Evolutionary conservation across 35 echinoderm and acorn worm genomes (phyloP).

Genomic region (Apostichopus californicus): DNA sequence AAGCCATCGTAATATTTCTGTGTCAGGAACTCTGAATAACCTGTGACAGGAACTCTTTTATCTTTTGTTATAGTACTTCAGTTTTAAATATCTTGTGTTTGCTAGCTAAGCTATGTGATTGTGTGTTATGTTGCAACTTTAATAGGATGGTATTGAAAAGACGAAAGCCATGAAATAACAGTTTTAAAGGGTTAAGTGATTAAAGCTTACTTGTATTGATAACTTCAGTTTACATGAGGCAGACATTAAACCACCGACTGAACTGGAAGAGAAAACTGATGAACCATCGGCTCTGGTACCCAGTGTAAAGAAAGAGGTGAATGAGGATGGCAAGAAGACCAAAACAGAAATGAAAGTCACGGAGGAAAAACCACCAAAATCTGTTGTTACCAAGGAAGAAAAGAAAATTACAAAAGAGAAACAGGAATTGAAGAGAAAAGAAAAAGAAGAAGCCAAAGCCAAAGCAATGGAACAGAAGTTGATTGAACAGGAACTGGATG

Average conservation of each 20-base stretch:
- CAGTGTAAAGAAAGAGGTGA: constrained; percentile 3
- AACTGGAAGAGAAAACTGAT: not conserved
- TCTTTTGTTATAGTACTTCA: too few species aligned
- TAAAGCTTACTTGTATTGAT: not conserved
- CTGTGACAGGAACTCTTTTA: too few species aligned
- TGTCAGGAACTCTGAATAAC: too few species aligned
- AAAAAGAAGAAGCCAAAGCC: constrained; percentile 70
- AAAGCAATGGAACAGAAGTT: constrained; percentile 85
- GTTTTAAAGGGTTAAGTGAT: too few species aligned
- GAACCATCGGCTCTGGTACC: not conserved
- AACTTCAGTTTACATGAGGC: not conserved
- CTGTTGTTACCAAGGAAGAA: constrained; percentile 3
- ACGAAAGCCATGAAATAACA: too few species aligned
- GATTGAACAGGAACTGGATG: constrained; percentile 85
- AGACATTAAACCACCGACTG: not conserved
- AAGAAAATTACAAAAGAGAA: constrained; percentile 42
- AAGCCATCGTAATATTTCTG: too few species aligned
- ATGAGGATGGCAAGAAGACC: constrained; percentile 14
- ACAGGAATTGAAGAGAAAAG: constrained; percentile 70
- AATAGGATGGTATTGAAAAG: not conserved
- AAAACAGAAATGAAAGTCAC: not conserved
- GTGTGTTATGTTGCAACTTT: not conserved
- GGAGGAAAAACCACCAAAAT: not conserved
- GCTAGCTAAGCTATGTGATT: too few species aligned
- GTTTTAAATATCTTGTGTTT: too few species aligned